Evolutionary conservation across 2,888 invertebrate species (phyloP).

Genomic region (Leucophenga maculata): DNA sequence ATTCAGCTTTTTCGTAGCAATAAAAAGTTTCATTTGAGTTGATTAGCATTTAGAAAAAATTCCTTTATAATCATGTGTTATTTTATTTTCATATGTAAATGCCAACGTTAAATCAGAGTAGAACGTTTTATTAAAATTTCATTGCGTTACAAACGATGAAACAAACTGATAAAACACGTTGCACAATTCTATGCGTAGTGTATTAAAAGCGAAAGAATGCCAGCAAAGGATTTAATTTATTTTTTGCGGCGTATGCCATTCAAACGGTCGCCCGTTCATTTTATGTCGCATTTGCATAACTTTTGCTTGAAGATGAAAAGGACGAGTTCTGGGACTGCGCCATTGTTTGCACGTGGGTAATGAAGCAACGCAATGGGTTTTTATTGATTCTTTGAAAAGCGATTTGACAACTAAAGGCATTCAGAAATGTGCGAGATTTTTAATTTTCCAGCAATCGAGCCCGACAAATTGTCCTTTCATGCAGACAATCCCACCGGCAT

Average conservation of each 20-base stretch:
- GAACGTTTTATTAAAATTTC: no score
- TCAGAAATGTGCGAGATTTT: background rate
- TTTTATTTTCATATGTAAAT: no score
- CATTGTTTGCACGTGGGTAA: constrained; percentile 13
- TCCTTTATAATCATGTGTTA: no score
- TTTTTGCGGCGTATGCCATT: constrained; percentile 1
- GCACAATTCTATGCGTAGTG: no score
- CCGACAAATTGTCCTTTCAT: no score
- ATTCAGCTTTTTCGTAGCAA: no score
- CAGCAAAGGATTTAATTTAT: background rate
- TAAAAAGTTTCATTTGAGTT: no score
- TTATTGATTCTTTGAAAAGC: constrained; percentile 10
- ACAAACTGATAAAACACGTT: no score
- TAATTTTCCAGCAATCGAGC: background rate
- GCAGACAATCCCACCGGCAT: no score
- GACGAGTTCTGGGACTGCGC: background rate
- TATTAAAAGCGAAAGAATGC: background rate
- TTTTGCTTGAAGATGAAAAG: background rate
- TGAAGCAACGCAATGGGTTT: constrained; percentile 1
- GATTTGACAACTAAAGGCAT: background rate
- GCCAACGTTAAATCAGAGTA: no score
- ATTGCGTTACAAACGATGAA: no score
- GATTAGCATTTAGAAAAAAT: no score
- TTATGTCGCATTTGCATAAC: background rate
- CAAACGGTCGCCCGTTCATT: background rate